These are phyloP conservation scores for Hesperia comma DNA, from an alignment of 2,888 invertebrate species.

Conservation along the genomic window DNA sequence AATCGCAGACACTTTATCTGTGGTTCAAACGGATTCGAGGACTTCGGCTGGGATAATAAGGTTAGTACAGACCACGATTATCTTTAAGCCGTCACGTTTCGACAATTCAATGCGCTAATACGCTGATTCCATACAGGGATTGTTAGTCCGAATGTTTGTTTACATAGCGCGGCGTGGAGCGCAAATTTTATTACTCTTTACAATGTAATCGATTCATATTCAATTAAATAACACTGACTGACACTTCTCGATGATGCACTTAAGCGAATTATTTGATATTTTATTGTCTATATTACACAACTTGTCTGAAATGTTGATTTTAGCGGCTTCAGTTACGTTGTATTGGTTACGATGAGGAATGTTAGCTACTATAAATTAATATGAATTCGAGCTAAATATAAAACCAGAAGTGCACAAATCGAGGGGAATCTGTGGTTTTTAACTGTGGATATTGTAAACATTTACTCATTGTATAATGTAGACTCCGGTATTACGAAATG, in stretches of 20 bases:
- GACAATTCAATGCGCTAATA: slow-evolving; percentile 69
- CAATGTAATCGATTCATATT: slow-evolving; percentile 19
- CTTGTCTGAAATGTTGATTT: slow-evolving; percentile 30
- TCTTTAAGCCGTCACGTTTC: slow-evolving; percentile 70
- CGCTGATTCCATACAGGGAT: slow-evolving; percentile 57
- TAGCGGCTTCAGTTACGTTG: slow-evolving; percentile 45
- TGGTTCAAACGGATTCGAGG: slow-evolving; percentile 15
- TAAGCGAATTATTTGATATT: slow-evolving; percentile 51
- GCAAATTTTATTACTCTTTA: slow-evolving; percentile 57
- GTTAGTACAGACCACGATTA: slow-evolving; percentile 63
- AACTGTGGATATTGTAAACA: slow-evolving; percentile 3
- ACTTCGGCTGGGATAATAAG: slow-evolving; percentile 43
- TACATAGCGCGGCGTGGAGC: slow-evolving; percentile 54
- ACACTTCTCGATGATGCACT: slow-evolving; percentile 48
- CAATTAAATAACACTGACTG: slow-evolving; percentile 1
- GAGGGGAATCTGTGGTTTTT: background rate
- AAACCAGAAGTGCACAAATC: slow-evolving; percentile 5
- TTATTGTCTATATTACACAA: slow-evolving; percentile 58
- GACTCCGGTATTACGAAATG: background rate
- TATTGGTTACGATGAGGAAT: slow-evolving; percentile 13
- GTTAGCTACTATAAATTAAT: slow-evolving; percentile 19
- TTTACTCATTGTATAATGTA: slow-evolving; percentile 5
- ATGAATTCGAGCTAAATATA: slow-evolving; percentile 26
- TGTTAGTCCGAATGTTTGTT: slow-evolving; percentile 64
- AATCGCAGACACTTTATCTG: slow-evolving; percentile 1